Evolutionary conservation across 2,888 invertebrate species (phyloP), one percentile per base, ranked within the genome.

Genomic region (Drosophila pseudotakahashii): DNA sequence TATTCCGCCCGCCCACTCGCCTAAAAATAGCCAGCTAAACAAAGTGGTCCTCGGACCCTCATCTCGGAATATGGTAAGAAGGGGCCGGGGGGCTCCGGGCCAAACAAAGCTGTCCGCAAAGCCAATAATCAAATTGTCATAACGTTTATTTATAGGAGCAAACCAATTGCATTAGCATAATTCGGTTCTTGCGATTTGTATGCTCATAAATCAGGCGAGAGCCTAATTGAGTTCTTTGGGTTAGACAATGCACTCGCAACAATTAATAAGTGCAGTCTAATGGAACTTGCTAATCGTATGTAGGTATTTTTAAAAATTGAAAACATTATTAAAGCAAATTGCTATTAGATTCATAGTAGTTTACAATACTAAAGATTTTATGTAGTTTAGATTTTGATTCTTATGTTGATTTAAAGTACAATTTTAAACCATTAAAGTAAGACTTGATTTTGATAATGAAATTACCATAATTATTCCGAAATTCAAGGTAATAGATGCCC

Each of bases 51-150:
- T 30, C 7, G n/a, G 48, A 73, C 50, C 42, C 67, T 53, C 45
- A 23, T 19, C 37, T 10, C 16, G 10, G 23, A 16, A 11, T 14
- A 16, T 14, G 3, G 13, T 3, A 7, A n/a, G 13, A 0, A 36
- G 36, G 41, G 16, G 41, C 19, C 19, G 19, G 19, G 19, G 1
- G 19, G 19, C 3, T 19, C 2, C 19, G 19, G 47, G 13, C 14
- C 16, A 52, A 57, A 75, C 63, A 66, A 47, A 54, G 48, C 78
- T 69, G 59, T 70, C 64, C 72, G 69, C 79, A 72, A 63, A 70
- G 74, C 86, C 88, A 82, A 88, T 86, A 82, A 48, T 82, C 73
- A 82, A 79, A 82, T 77, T 80, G 81, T 86, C 89, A 79, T 86
- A 88, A 75, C 77, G 78, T 80, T 72, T 86, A 82, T 82, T 88